Evolutionary conservation across 1,140 invertebrate genomes (phyloP), one percentile per base, ranked within the genome.

Genomic region (Cyclina sinensis): DNA sequence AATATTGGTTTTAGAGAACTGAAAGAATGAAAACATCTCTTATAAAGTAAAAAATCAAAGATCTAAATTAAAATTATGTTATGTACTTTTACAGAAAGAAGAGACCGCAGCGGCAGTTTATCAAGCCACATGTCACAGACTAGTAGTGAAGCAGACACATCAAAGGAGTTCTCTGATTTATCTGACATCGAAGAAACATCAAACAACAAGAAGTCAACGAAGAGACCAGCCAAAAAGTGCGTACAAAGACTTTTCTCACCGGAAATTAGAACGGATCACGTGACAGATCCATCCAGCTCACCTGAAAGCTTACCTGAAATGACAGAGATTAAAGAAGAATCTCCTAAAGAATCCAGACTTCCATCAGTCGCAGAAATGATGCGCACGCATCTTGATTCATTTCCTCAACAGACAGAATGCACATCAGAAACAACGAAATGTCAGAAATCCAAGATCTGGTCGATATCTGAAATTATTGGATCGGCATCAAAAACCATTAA

Each of bases 391-490:
- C 39, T 37, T 3, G 30, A 65, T 24, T 37, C 54, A n/a, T 12
- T 65, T n/a, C 51, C 79, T 24, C 39, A n/a, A n/a, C 43, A 30
- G 14, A 62, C 32, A 27, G 27, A 4, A 57, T 12, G 37, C 5
- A 24, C 35, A 43, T 12, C 16, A 18, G 39, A 76, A 11, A 30
- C 37, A 5, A 5, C 21, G 5, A 68, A 11, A 68, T 30, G 24
- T 14, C 70, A 86, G 11, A 86, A 86, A 62, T 73, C 84, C n/a
- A 86, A 78, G 57, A 86, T 86, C 48, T 86, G 84, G 84, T 86
- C 84, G 27, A 86, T 86, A 39, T 86, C 84, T 59, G 84, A 86
- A 62, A 86, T 86, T 9, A 78, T 86, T 21, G 70, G 65, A n/a
- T 46, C 84, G 11, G 82, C 82, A 48, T 46, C 48, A 35, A 73